These are phyloP conservation scores for Coracias cyanogaster DNA, from an alignment of 2,797 vertebrate genomes.

Conservation along the genomic window DNA sequence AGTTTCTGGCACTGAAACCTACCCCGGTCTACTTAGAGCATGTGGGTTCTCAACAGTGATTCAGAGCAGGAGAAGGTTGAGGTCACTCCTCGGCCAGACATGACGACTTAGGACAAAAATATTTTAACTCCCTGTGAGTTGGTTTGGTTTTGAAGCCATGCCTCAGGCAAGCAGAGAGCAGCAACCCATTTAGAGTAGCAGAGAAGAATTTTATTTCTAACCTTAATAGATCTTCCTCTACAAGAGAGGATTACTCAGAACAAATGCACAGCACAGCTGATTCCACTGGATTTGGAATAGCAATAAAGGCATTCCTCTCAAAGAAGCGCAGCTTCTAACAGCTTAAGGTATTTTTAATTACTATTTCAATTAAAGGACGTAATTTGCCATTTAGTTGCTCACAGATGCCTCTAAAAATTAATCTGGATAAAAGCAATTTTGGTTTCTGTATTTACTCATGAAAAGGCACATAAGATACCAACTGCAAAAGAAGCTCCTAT, in stretches of 20 bases:
- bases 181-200: background rate
- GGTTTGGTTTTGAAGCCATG: background rate
- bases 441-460: background rate
- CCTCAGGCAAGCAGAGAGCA: background rate
- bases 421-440: background rate
- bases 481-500: background rate
- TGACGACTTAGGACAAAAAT: background rate
- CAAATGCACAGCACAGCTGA: background rate
- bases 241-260: background rate
- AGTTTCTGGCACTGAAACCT: slow-evolving; percentile 40
- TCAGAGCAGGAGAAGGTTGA: slow-evolving; percentile 49
- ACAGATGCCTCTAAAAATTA: background rate
- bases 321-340: background rate
- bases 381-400: background rate
- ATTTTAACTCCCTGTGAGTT: slow-evolving; percentile 26
- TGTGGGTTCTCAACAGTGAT: background rate
- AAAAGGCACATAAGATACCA: background rate
- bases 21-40: background rate
- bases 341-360: background rate
- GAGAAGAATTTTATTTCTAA: background rate
- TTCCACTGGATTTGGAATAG: background rate
- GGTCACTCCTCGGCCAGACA: slow-evolving; percentile 30
- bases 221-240: background rate
- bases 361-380: background rate
- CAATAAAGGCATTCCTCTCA: background rate